These are phyloP conservation scores for Mirounga angustirostris DNA, from an alignment of 2,113 vertebrate genomes.

Conservation along the genomic window DNA sequence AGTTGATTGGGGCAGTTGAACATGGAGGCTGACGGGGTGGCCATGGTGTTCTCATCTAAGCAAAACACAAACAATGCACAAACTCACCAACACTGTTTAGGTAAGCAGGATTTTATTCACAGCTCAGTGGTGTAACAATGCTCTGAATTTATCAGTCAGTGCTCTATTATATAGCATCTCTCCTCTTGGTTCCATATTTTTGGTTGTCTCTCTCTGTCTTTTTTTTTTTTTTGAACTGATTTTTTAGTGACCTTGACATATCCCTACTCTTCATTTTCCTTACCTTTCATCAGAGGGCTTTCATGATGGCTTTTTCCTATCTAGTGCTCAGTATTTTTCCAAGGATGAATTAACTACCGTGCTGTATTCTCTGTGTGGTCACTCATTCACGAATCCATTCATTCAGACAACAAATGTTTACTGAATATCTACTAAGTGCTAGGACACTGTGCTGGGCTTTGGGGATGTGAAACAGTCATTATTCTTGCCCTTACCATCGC, in stretches of 20 bases:
- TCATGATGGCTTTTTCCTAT: not conserved
- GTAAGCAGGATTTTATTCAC: slow-evolving; percentile 60
- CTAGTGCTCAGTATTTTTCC: not conserved
- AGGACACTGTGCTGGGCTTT: not conserved
- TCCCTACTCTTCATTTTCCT: not conserved
- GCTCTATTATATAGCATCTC: not conserved
- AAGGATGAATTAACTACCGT: not conserved
- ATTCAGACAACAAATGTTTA: slow-evolving; percentile 23
- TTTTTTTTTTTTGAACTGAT: not conserved
- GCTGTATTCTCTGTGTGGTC: not conserved
- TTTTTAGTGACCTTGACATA: slow-evolving; percentile 41
- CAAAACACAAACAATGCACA: slow-evolving; percentile 57
- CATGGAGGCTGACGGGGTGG: slow-evolving; percentile 48
- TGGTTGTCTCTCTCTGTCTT: not conserved
- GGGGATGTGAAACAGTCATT: not conserved
- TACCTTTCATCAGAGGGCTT: slow-evolving; percentile 13
- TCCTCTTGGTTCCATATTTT: not conserved
- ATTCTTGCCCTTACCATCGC: not conserved
- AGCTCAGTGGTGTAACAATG: slow-evolving; percentile 5
- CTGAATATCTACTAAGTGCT: not conserved
- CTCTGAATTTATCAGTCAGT: slow-evolving; percentile 29
- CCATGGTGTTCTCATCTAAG: not conserved
- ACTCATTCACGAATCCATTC: not conserved
- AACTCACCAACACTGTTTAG: slow-evolving; percentile 1
- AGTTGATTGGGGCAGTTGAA: slow-evolving; percentile 65